Base-by-base conservation (phyloP, 2,888 invertebrate genomes). In the Pyralis farinalis region DNA sequence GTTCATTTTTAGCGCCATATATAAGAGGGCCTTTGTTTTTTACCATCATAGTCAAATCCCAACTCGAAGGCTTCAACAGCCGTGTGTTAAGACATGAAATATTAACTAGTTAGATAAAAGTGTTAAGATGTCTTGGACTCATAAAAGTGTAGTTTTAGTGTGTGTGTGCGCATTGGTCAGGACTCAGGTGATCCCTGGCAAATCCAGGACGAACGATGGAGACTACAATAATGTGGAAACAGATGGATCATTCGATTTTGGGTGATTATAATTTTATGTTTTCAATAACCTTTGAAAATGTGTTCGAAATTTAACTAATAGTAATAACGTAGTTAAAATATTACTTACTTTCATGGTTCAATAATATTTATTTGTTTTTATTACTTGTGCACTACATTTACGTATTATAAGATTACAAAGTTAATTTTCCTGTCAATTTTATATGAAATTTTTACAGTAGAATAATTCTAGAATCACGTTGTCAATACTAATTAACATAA, bases 231-330 rank as follows among this genome's bases (percentile, higher is more conserved):
- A 90, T 43, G 87, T 93, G 28, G 92, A 93, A 52, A 89, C 91
- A 20, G 94, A 95, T 80, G 94, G 94, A 65, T 94, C 94, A 11
- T 95, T 91, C 62, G 91, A 93, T 70, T 95, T 94, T 74, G 94
- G 94, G 92, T 91, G 4, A n/a, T n/a, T n/a, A n/a, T n/a, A n/a
- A n/a, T n/a, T n/a, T n/a, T n/a, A n/a, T n/a, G n/a, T n/a, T n/a
- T n/a, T n/a, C n/a, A n/a, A n/a, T n/a, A n/a, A n/a, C n/a, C n/a
- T n/a, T n/a, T n/a, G n/a, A n/a, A n/a, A n/a, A n/a, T n/a, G n/a
- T n/a, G n/a, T n/a, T n/a, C n/a, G n/a, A n/a, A n/a, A n/a, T n/a
- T n/a, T n/a, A n/a, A n/a, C n/a, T n/a, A n/a, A n/a, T n/a, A n/a
- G n/a, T n/a, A n/a, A n/a, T n/a, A n/a, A n/a, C n/a, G n/a, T n/a